Evolutionary conservation across 2,888 invertebrate species (phyloP), one percentile per base, ranked within the genome.

Genomic region (Pristionchus maxplancki): DNA sequence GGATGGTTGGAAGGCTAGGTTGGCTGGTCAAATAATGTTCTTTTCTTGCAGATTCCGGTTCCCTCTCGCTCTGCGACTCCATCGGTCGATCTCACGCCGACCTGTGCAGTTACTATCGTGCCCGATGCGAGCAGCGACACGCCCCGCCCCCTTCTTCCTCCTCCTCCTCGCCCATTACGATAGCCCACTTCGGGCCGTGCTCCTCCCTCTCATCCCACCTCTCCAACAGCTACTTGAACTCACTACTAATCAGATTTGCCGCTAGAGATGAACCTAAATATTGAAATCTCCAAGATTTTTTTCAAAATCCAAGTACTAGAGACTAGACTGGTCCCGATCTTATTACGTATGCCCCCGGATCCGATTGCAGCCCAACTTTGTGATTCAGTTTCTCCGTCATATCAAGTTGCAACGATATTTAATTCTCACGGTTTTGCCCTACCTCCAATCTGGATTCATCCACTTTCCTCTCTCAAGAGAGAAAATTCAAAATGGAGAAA

Each of bases 31-130:
- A n/a, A n/a, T n/a, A n/a, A n/a, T 20, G 3, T 50, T 31, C 5
- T 74, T 13, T 74, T 24, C 1, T 74, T 74, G 74, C 74, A 74
- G 74, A 74, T 17, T 74, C 74, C 8, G 37, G 40, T 24, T 74
- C 74, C 17, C 34, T 62, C 40, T 84, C 84, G 37, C 31, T 86
- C 9, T 86, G 86, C n/a, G 86, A 86, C 48, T 67, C 67, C 5
- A 28, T 17, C 0, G 86, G 86, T 15, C 31, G 48, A 13, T 71
- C 71, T 2, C 86, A 86, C 34, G 8, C 86, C 24, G 86, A 86
- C 50, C 86, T 86, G 13, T 86, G 86, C 50, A 34, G 48, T 15
- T 86, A 53, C 71, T 71, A 71, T 17, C 28, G 53, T 2, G 48
- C 67, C n/a, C 24, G 71, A 15, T 86, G 86, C 86, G 58, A 84